Evolutionary conservation across 1,140 invertebrate genomes (phyloP).

Genomic region (Drosophila auraria): DNA sequence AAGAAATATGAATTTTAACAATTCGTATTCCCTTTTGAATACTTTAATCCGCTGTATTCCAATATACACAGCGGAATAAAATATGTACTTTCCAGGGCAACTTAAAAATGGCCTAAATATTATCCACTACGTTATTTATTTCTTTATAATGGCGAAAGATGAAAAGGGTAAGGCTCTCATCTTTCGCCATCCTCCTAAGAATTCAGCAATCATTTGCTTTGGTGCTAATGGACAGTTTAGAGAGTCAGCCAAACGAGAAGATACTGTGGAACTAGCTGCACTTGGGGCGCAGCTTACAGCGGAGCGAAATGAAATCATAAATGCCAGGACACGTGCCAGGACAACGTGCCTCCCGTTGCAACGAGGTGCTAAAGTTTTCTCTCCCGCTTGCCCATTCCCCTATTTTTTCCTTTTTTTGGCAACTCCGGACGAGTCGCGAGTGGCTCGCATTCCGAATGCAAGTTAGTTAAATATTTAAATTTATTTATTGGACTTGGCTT

Average conservation of each 20-base stretch:
- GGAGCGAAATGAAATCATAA: slow-evolving; percentile 74
- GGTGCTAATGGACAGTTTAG: slow-evolving; percentile 74
- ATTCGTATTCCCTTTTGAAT: too few relatives aligned
- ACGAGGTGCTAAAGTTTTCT: slow-evolving; percentile 68
- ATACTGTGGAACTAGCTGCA: slow-evolving; percentile 25
- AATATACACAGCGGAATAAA: too few relatives aligned
- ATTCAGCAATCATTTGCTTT: slow-evolving; percentile 61
- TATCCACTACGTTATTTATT: not conserved
- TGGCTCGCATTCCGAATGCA: slow-evolving; percentile 37
- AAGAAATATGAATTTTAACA: not conserved
- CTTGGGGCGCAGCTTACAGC: slow-evolving; percentile 19
- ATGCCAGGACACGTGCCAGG: slow-evolving; percentile 70
- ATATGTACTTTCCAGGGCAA: too few relatives aligned
- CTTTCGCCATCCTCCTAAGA: slow-evolving; percentile 32
- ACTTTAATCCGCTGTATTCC: too few relatives aligned
- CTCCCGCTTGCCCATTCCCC: not conserved
- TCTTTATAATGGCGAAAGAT: too few relatives aligned
- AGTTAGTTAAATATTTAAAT: slow-evolving; percentile 83
- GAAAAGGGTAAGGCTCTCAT: not conserved
- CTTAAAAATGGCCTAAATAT: not conserved
- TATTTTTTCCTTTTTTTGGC: slow-evolving; percentile 23
- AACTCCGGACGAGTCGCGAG: slow-evolving; percentile 36
- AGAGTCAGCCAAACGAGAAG: slow-evolving; percentile 39
- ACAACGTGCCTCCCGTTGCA: slow-evolving; percentile 55
- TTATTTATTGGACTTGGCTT: slow-evolving; percentile 69